A percentile compares a stretch with the other conserved stretches of the same genome.
Conservation (phyloP, 2,113 vertebrate genomes). For the Ivindomyrus marchei region DNA sequence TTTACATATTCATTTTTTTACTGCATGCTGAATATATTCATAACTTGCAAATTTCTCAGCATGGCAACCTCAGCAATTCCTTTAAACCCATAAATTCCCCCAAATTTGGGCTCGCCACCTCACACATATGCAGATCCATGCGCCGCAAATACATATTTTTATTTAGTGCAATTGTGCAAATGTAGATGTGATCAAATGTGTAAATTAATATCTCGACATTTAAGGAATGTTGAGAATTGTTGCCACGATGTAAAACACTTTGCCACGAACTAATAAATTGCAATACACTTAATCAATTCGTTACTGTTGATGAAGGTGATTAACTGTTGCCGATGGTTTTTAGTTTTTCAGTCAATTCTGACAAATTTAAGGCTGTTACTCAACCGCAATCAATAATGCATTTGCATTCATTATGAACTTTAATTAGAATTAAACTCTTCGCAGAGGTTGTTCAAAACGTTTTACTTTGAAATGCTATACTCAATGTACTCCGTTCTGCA, state of each 20-base stretch:
- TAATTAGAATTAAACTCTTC: not conserved
- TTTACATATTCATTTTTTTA: constrained; percentile 5
- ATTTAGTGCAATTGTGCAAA: not conserved
- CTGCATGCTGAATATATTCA: not conserved
- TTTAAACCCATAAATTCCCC: not conserved
- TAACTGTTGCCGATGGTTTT: not conserved
- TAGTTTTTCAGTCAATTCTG: not conserved
- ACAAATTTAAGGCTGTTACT: not conserved
- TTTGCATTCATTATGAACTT: not conserved
- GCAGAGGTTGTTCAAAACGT: not conserved
- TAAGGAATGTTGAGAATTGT: not conserved
- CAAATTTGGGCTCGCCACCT: not conserved
- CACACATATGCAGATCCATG: not conserved
- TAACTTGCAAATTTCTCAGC: not conserved
- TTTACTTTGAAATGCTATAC: not conserved
- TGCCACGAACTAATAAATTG: not conserved
- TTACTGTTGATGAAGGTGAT: not conserved
- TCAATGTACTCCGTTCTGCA: not conserved
- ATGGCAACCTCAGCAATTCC: not conserved
- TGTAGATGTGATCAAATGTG: not conserved
- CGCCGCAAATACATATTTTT: not conserved
- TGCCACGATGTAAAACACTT: not conserved
- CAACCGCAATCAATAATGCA: not conserved
- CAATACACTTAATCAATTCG: not conserved
- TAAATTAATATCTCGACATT: not conserved